Evolutionary conservation across 2,113 vertebrate species (phyloP).

Genomic region (Hippocampus barbouri): DNA sequence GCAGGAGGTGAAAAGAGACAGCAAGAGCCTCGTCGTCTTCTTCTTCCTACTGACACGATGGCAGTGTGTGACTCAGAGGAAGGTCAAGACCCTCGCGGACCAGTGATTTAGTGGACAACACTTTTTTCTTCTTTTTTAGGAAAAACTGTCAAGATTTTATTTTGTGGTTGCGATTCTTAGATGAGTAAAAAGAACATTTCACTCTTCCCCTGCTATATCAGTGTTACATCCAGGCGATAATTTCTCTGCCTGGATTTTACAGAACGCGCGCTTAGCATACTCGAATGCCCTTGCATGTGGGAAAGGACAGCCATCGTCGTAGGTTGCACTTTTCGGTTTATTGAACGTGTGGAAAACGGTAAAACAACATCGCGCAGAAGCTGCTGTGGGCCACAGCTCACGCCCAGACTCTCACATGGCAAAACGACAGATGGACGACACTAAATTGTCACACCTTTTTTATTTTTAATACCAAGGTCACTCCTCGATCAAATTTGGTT

Average conservation of each 20-base stretch:
- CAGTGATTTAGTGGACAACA: not conserved
- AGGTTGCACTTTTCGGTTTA: no score
- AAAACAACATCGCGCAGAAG: no score
- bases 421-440: no score
- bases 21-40: not conserved
- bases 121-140: not conserved
- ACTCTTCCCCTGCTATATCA: no score
- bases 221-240: no score
- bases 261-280: no score
- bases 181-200: not conserved
- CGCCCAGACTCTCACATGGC: no score
- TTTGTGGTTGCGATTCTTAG: not conserved
- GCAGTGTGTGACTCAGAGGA: not conserved
- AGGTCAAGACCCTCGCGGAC: not conserved
- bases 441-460: not conserved
- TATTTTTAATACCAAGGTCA: not conserved
- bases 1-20: slow-evolving; percentile 4
- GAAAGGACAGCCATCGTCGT: no score
- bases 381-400: no score
- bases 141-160: not conserved
- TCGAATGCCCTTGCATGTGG: no score
- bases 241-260: no score
- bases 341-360: no score
- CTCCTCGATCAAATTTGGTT: not conserved
- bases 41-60: not conserved